These are phyloP conservation scores for Clivina fossor DNA, from an alignment of 2,888 invertebrate genomes.

Conservation along the genomic window DNA sequence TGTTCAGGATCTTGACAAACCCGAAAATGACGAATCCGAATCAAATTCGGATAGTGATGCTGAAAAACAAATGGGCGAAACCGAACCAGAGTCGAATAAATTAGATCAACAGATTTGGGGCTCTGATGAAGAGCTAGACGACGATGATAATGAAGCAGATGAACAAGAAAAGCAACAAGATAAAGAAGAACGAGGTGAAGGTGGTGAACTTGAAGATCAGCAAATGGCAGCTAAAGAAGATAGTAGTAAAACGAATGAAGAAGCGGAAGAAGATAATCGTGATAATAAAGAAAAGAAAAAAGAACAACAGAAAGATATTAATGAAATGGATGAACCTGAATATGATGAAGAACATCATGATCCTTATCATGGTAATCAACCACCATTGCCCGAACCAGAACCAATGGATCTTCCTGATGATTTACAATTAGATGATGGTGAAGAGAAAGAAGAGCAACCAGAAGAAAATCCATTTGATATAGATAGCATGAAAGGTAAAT, in stretches of 20 bases:
- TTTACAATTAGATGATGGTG: slow-evolving; percentile 75
- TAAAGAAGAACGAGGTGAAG: slow-evolving; percentile 50
- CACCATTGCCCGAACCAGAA: slow-evolving; percentile 79
- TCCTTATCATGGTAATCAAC: slow-evolving; percentile 79
- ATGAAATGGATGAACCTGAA: slow-evolving; percentile 81
- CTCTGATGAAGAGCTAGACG: slow-evolving; percentile 77
- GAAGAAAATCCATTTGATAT: slow-evolving; percentile 85
- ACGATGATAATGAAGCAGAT: slow-evolving; percentile 61
- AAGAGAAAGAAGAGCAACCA: slow-evolving; percentile 62
- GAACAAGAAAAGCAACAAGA: slow-evolving; percentile 68
- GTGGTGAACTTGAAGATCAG: slow-evolving; percentile 45
- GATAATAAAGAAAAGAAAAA: slow-evolving; percentile 59
- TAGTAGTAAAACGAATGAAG: slow-evolving; percentile 47
- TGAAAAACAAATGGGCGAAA: slow-evolving; percentile 97
- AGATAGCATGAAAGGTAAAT: slow-evolving; percentile 71
- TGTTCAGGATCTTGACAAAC: slow-evolving; percentile 67
- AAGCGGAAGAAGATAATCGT: slow-evolving; percentile 59
- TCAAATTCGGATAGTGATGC: slow-evolving; percentile 75
- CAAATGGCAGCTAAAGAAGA: slow-evolving; percentile 52
- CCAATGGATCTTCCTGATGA: slow-evolving; percentile 87
- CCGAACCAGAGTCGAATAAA: slow-evolving; percentile 81
- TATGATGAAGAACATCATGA: slow-evolving; percentile 79
- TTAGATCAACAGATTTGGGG: slow-evolving; percentile 81
- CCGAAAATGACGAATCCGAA: slow-evolving; percentile 62
- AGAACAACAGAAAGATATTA: slow-evolving; percentile 65